phyloP scores from a whole-genome alignment of 2,888 invertebrate genomes.

The Callyntrura guangdongensis region DNA sequence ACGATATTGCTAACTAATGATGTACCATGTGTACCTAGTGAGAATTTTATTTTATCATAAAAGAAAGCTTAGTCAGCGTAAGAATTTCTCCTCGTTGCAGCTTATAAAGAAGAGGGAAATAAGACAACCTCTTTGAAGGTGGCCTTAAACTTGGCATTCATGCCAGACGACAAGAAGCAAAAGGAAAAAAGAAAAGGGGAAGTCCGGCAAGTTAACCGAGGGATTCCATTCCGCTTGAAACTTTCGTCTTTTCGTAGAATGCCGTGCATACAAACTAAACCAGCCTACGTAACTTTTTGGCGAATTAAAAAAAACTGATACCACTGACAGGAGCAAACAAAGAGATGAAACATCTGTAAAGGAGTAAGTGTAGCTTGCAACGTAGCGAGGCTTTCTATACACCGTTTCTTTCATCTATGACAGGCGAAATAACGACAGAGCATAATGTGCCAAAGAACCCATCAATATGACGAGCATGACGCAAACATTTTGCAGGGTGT shows the following conservation, averaged over 20 bases:
- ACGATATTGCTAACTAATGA: neutral
- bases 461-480: neutral
- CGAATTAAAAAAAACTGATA: neutral
- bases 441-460: slow-evolving; percentile 18
- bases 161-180: neutral
- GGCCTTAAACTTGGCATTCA: slow-evolving; percentile 70
- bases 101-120: neutral
- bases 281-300: neutral
- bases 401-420: neutral
- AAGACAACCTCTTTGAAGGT: slow-evolving; percentile 25
- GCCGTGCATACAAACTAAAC: neutral
- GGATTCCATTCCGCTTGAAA: neutral
- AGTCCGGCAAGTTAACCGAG: neutral
- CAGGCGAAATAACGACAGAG: neutral
- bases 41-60: neutral
- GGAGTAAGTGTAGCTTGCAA: neutral
- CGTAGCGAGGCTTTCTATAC: neutral
- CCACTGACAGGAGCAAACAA: neutral
- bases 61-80: neutral
- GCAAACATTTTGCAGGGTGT: neutral
- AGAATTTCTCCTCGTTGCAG: neutral
- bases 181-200: neutral
- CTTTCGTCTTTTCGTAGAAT: neutral
- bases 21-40: neutral
- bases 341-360: slow-evolving; percentile 23